These are phyloP conservation scores for Chymomyza amoena DNA, from an alignment of 2,888 invertebrate species.

Conservation along the genomic window DNA sequence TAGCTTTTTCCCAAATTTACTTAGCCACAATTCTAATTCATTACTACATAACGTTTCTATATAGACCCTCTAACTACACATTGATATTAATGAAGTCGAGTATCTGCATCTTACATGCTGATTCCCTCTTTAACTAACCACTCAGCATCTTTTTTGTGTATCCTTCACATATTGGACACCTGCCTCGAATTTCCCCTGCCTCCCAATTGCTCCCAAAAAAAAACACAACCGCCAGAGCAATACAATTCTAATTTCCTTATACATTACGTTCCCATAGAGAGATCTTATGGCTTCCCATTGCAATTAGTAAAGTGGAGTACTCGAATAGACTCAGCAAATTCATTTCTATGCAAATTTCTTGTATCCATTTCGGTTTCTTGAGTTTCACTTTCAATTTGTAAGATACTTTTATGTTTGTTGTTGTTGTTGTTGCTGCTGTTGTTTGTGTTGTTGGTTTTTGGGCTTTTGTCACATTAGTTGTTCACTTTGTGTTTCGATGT, in stretches of 20 bases:
- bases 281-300: not conserved
- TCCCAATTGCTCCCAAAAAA: too few relatives aligned
- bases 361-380: constrained; percentile 61
- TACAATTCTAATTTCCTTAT: not conserved
- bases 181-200: too few relatives aligned
- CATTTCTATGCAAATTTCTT: constrained; percentile 75
- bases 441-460: constrained; percentile 39
- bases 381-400: constrained; percentile 70
- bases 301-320: constrained; percentile 18
- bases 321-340: constrained; percentile 48
- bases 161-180: too few relatives aligned
- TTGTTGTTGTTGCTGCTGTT: not conserved
- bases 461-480: constrained; percentile 66
- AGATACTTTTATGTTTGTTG: constrained; percentile 13
- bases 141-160: too few relatives aligned
- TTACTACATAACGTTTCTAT: too few relatives aligned
- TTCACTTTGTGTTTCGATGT: constrained; percentile 35
- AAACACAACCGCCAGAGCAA: not conserved
- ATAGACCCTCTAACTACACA: too few relatives aligned
- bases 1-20: too few relatives aligned
- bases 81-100: too few relatives aligned
- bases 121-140: too few relatives aligned
- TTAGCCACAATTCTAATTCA: too few relatives aligned
- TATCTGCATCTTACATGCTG: too few relatives aligned
- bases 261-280: not conserved